Conservation (phyloP, 2,888 invertebrate genomes). For the Melanostoma mellinum region DNA sequence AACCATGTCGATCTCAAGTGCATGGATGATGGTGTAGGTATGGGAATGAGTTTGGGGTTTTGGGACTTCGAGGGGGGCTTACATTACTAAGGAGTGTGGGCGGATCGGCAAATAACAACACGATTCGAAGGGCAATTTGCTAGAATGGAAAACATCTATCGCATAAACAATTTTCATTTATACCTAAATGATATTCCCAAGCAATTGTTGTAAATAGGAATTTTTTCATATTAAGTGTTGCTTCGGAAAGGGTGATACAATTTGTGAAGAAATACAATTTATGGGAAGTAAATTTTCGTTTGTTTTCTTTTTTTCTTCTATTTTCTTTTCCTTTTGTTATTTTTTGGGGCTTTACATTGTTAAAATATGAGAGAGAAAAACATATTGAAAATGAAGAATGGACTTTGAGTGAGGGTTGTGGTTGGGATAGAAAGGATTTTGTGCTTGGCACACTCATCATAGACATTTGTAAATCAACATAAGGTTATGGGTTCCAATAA, state of each 20-base stretch:
- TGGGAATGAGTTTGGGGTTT: neutral
- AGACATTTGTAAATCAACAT: no score
- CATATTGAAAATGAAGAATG: conserved; percentile 32
- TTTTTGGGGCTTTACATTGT: neutral
- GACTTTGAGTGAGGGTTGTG: no score
- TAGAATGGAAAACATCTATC: conserved; percentile 67
- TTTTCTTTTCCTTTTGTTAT: conserved; percentile 6
- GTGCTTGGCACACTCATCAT: no score
- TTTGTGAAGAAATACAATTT: conserved; percentile 54
- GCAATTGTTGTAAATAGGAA: conserved; percentile 66
- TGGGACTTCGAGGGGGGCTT: conserved; percentile 1
- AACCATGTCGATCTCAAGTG: conserved; percentile 39
- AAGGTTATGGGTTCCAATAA: no score
- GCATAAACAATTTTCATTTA: conserved; percentile 70
- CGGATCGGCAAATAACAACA: conserved; percentile 30
- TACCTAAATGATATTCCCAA: conserved; percentile 57
- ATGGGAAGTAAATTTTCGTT: conserved; percentile 32
- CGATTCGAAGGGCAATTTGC: conserved; percentile 64
- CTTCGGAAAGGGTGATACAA: conserved; percentile 60
- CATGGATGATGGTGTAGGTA: neutral
- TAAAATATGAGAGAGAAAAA: neutral
- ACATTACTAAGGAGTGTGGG: conserved; percentile 27
- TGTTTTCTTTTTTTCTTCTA: conserved; percentile 1
- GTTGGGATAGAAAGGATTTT: no score
- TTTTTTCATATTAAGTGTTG: conserved; percentile 27